Percentiles rank a stretch among this genome's conserved stretches.
Evolutionary conservation across 53 echinoderm and acorn worm genomes (phyloP).

Genomic region (Crossaster papposus): DNA sequence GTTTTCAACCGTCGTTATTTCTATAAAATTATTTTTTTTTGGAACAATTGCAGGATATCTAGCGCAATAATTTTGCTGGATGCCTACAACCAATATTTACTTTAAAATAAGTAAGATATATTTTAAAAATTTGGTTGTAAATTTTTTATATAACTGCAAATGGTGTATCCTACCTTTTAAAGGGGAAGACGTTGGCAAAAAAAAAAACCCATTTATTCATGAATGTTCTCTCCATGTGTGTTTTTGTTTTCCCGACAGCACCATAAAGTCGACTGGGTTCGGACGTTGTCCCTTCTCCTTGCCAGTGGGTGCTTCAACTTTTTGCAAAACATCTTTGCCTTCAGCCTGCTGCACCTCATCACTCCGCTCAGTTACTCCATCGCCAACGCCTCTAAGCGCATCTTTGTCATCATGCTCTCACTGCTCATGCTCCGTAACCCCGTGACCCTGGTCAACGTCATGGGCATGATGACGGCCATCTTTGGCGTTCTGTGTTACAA

Average conservation of each 20-base stretch:
- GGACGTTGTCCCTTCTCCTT: conserved; percentile 74
- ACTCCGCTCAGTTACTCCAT: conserved; percentile 97
- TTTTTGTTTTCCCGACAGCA: conserved; percentile 63
- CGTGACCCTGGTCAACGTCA: conserved; percentile 84
- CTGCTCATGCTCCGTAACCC: conserved; percentile 92
- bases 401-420: conserved; percentile 83
- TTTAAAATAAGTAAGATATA: too few relatives aligned
- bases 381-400: conserved; percentile 95
- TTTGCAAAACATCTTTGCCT: conserved; percentile 96
- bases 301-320: conserved; percentile 88
- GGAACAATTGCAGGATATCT: too few relatives aligned
- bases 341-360: conserved; percentile 88
- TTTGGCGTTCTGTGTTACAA: conserved; percentile 94
- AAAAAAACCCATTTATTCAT: background rate
- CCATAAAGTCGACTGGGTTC: conserved; percentile 72
- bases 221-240: background rate
- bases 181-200: too few relatives aligned
- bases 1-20: too few relatives aligned
- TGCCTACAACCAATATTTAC: too few relatives aligned
- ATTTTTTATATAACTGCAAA: too few relatives aligned
- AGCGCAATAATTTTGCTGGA: too few relatives aligned
- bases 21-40: too few relatives aligned
- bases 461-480: conserved; percentile 90
- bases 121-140: too few relatives aligned
- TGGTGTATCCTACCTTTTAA: background rate